Conservation (phyloP, 2,113 vertebrate genomes). For the Petrocephalus microphthalmus region DNA sequence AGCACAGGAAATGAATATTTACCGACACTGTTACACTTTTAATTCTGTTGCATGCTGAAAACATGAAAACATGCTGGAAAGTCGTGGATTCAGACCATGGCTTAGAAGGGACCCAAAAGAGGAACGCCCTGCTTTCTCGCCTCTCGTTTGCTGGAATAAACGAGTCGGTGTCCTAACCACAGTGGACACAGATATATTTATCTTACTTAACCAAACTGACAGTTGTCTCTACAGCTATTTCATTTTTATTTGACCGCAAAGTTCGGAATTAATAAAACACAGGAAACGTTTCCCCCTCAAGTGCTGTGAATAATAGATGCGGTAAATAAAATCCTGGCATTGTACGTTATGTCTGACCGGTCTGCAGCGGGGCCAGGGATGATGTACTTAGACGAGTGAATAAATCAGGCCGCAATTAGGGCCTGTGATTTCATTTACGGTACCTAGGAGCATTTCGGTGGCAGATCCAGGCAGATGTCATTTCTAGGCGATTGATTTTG, state of each 20-base stretch:
- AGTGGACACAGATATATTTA: conserved; percentile 55
- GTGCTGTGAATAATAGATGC: conserved; percentile 49
- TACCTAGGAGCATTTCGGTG: conserved; percentile 59
- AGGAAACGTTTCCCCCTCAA: conserved; percentile 41
- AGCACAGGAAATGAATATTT: conserved; percentile 55
- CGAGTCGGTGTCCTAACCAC: conserved; percentile 34
- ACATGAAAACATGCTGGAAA: conserved; percentile 45
- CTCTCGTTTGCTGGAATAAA: conserved; percentile 21
- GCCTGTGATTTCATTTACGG: conserved; percentile 67
- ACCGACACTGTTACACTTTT: conserved; percentile 37
- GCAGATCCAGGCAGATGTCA: conserved; percentile 70
- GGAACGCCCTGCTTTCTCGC: not conserved
- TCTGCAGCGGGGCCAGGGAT: conserved; percentile 39
- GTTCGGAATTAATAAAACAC: conserved; percentile 56
- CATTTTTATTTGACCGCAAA: conserved; percentile 48
- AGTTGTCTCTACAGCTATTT: conserved; percentile 59
- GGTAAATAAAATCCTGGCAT: conserved; percentile 53
- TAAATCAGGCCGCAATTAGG: conserved; percentile 72
- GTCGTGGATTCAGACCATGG: conserved; percentile 39
- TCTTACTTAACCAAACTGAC: conserved; percentile 64
- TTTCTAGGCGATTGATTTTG: conserved; percentile 74
- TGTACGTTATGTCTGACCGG: conserved; percentile 60
- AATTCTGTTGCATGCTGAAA: conserved; percentile 34
- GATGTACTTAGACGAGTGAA: conserved; percentile 65
- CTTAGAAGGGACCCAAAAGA: conserved; percentile 30